These are phyloP conservation scores for Paedocypris micromegethes DNA, from an alignment of 2,797 vertebrate species.

Conservation along the genomic window DNA sequence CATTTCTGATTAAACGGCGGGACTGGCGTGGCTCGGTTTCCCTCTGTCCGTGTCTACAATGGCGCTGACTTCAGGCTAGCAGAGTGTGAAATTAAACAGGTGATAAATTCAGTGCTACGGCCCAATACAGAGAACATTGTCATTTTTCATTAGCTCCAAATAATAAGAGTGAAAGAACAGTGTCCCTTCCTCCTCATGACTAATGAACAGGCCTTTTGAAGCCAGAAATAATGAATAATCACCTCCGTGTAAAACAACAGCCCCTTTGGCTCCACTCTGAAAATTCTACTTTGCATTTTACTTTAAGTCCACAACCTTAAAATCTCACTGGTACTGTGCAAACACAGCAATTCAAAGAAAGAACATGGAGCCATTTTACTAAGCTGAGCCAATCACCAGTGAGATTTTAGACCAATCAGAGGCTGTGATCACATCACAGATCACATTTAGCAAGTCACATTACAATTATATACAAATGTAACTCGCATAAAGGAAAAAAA, in stretches of 20 bases:
- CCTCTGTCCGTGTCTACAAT: constrained; percentile 68
- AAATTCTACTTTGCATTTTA: constrained; percentile 29
- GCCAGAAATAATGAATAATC: constrained; percentile 61
- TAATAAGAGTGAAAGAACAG: constrained; percentile 65
- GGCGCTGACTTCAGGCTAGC: constrained; percentile 63
- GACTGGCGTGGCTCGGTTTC: constrained; percentile 58
- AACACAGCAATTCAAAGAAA: too few relatives aligned
- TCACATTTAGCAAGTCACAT: too few relatives aligned
- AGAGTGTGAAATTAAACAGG: constrained; percentile 81
- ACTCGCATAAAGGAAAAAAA: too few relatives aligned
- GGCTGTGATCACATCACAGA: too few relatives aligned
- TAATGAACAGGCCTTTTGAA: constrained; percentile 69
- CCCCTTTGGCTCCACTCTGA: constrained; percentile 38
- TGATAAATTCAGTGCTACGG: constrained; percentile 68
- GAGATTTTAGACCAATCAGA: too few relatives aligned
- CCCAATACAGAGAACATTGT: constrained; percentile 60
- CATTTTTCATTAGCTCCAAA: constrained; percentile 76
- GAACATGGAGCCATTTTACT: too few relatives aligned
- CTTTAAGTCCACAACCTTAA: constrained; percentile 1
- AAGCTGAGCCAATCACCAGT: too few relatives aligned
- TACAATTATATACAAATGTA: too few relatives aligned
- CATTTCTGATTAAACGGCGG: constrained; percentile 62
- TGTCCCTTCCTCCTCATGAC: constrained; percentile 65
- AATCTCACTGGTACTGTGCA: not conserved
- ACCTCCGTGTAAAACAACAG: constrained; percentile 45